phyloP scores from a whole-genome alignment of 2,797 vertebrate species.

The Champsocephalus gunnari region DNA sequence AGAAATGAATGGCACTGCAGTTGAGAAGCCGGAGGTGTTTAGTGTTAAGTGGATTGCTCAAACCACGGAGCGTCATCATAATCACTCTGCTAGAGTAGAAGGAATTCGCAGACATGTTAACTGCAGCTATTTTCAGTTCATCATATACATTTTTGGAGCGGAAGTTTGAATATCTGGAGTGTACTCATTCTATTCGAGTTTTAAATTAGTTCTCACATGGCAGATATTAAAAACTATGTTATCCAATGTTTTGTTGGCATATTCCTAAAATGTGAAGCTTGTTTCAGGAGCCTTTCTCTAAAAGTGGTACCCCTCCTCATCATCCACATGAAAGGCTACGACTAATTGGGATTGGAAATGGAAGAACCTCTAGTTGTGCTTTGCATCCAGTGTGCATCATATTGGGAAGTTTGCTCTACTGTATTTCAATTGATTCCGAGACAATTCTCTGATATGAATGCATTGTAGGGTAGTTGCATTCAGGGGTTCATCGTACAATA shows the following conservation, averaged over 20 bases:
- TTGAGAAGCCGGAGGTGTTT: conserved; percentile 51
- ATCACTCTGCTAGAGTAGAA: conserved; percentile 16
- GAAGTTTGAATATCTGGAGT: neutral
- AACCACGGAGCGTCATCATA: conserved; percentile 24
- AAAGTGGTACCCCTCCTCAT: neutral
- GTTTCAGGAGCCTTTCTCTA: neutral
- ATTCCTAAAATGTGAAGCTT: neutral
- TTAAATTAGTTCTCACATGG: neutral
- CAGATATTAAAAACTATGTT: neutral
- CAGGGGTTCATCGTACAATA: neutral
- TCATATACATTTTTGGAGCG: neutral
- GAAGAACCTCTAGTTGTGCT: conserved; percentile 2
- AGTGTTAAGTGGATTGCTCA: conserved; percentile 45
- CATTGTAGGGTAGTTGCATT: conserved; percentile 36
- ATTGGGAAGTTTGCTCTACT: neutral
- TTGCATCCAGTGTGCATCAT: conserved; percentile 8
- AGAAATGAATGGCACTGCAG: conserved; percentile 57
- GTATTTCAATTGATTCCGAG: neutral
- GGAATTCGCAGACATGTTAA: neutral
- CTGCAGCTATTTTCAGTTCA: conserved; percentile 21
- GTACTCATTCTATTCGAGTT: neutral
- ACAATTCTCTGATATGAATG: conserved; percentile 31
- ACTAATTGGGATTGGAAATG: neutral
- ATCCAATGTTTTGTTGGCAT: neutral
- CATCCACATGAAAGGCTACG: conserved; percentile 4